Percentiles rank a stretch among this genome's conserved stretches.
Evolutionary conservation across 1,140 invertebrate genomes (phyloP).

Genomic region (Drosophila leontia): DNA sequence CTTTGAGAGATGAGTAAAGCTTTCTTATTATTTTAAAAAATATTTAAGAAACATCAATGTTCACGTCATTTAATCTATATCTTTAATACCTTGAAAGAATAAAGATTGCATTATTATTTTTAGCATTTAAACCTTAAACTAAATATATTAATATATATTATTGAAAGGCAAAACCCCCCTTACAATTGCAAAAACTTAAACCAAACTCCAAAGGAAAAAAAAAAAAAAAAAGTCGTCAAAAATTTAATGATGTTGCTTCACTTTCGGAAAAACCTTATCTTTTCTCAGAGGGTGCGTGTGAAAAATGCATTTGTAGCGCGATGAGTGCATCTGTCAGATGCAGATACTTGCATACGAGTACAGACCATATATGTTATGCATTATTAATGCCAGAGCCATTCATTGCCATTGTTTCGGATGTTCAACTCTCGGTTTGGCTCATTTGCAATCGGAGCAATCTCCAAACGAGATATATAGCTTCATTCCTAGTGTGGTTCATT

Average conservation of each 20-base stretch:
- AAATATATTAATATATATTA: background rate
- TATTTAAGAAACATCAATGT: no score
- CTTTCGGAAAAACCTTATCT: slow-evolving; percentile 32
- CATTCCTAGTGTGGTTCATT: slow-evolving; percentile 52
- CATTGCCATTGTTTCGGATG: slow-evolving; percentile 57
- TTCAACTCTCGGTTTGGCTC: slow-evolving; percentile 53
- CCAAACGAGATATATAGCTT: slow-evolving; percentile 3
- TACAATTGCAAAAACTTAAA: background rate
- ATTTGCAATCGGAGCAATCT: slow-evolving; percentile 41
- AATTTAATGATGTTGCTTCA: slow-evolving; percentile 41
- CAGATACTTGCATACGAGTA: slow-evolving; percentile 17
- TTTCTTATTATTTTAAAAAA: no score
- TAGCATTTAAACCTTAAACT: no score
- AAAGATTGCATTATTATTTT: no score
- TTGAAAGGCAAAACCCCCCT: background rate
- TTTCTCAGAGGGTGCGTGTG: slow-evolving; percentile 63
- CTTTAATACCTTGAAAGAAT: no score
- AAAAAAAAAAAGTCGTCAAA: slow-evolving; percentile 1
- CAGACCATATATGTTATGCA: slow-evolving; percentile 18
- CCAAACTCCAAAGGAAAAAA: background rate
- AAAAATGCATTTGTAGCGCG: slow-evolving; percentile 53
- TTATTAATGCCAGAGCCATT: slow-evolving; percentile 58
- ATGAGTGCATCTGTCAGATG: slow-evolving; percentile 55
- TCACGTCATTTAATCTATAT: no score
- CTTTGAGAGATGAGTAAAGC: no score